Evolutionary conservation across 2,888 invertebrate genomes (phyloP), one percentile per base, ranked within the genome.

Genomic region (Aleiodes testaceus): DNA sequence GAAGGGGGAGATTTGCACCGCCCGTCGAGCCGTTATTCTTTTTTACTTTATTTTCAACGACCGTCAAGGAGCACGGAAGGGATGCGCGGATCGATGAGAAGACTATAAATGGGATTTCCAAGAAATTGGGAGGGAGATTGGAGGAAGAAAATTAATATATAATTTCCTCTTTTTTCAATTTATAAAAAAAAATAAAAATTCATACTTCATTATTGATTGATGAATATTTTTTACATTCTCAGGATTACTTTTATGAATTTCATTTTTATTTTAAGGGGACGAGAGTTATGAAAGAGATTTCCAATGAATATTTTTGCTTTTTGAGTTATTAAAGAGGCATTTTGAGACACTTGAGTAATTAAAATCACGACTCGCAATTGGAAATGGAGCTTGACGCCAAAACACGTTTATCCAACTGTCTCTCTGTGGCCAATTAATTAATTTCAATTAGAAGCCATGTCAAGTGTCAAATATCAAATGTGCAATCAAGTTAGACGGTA

Each of bases 351-450:
- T 75, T 73, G 75, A 75, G 75, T 76, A 75, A 78, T 79, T 77
- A 78, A 75, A 77, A 64, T 74, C 76, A 59, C 70, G 71, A 59
- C 66, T 65, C 65, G 69, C 72, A 72, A 74, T 76, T 76, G 75
- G 74, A 75, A 73, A 72, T 69, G 73, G 72, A 66, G 68, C 72
- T 52, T 47, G 63, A 63, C 45, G 45, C 44, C 72, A 61, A 45
- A 22, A 45, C 22, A 22, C 20, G 22, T n/a, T 45, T 45, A 22
- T n/a, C 45, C 18, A 14, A 30, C 68, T 68, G 72, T 20, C 64
- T 73, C 72, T 69, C 72, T 73, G 74, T 63, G 72, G 75, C 77
- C 75, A 78, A 77, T 79, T 79, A 79, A 77, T 80, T 79, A 80
- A 75, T 74, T 75, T 72, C 72, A 76, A 79, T 79, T 78, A 77